Evolutionary conservation across 2,888 invertebrate species (phyloP).

Genomic region (Podotricha telesiphe): DNA sequence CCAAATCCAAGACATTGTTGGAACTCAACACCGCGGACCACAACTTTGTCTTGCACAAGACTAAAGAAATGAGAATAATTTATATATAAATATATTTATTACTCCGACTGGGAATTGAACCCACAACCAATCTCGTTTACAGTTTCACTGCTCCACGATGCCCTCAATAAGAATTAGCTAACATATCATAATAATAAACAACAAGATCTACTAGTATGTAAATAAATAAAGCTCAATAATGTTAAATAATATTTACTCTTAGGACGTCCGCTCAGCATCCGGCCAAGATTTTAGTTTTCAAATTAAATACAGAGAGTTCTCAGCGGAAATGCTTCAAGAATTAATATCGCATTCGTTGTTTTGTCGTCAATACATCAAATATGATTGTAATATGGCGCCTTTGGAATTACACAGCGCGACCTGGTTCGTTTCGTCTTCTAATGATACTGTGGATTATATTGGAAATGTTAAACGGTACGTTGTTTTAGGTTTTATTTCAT

Average conservation of each 20-base stretch:
- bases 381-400: conserved; percentile 95
- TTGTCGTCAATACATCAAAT: conserved; percentile 94
- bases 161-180: background rate
- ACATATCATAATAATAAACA: background rate
- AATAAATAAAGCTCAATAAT: background rate
- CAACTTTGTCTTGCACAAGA: no score
- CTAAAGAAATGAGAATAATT: no score
- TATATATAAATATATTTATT: no score
- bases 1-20: no score
- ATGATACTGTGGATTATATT: conserved; percentile 91
- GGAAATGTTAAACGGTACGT: conserved; percentile 90
- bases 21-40: no score
- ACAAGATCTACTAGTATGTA: no score
- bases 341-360: conserved; percentile 94
- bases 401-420: conserved; percentile 93
- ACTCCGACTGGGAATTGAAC: no score
- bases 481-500: background rate
- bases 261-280: conserved; percentile 91
- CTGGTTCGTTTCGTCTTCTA: conserved; percentile 93
- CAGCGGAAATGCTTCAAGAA: conserved; percentile 95
- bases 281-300: conserved; percentile 92
- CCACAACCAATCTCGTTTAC: no score
- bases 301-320: conserved; percentile 94
- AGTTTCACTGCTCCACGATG: no score
- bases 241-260: conserved; percentile 35